These are phyloP conservation scores for Apogon hyalosoma DNA, from an alignment of 2,797 vertebrate species.

Conservation along the genomic window DNA sequence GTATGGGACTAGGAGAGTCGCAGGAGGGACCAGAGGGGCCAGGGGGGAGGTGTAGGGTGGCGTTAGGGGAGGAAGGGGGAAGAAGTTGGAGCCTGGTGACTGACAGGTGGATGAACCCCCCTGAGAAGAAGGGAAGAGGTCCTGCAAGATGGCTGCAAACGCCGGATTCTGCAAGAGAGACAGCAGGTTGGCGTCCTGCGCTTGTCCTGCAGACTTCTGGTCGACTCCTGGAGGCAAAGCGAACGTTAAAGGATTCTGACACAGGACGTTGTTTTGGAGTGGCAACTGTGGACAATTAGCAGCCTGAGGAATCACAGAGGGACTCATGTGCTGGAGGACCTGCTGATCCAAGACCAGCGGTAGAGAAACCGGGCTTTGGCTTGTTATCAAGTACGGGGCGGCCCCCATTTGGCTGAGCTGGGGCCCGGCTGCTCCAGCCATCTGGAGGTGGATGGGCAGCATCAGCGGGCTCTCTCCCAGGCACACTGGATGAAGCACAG, in stretches of 20 bases:
- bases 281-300: slow-evolving; percentile 82
- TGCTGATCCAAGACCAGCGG: slow-evolving; percentile 95
- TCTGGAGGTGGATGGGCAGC: slow-evolving; percentile 91
- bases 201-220: slow-evolving; percentile 86
- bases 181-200: slow-evolving; percentile 89
- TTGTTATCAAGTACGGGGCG: slow-evolving; percentile 92
- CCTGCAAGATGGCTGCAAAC: slow-evolving; percentile 93
- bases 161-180: slow-evolving; percentile 91
- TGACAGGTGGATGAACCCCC: slow-evolving; percentile 85
- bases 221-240: slow-evolving; percentile 85
- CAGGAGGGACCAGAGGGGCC: slow-evolving; percentile 92
- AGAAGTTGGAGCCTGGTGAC: slow-evolving; percentile 83
- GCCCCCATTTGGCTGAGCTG: slow-evolving; percentile 87
- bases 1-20: slow-evolving; percentile 94
- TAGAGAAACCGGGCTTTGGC: slow-evolving; percentile 91
- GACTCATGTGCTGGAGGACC: slow-evolving; percentile 94
- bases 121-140: slow-evolving; percentile 91
- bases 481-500: slow-evolving; percentile 94
- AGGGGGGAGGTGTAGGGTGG: slow-evolving; percentile 90
- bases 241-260: slow-evolving; percentile 85
- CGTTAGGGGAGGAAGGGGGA: slow-evolving; percentile 85
- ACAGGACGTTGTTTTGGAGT: slow-evolving; percentile 87
- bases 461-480: slow-evolving; percentile 94
- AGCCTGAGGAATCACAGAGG: slow-evolving; percentile 88
- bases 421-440: slow-evolving; percentile 87